Conservation (phyloP, 2,888 invertebrate genomes). For the Leptinotarsa peninsularis region DNA sequence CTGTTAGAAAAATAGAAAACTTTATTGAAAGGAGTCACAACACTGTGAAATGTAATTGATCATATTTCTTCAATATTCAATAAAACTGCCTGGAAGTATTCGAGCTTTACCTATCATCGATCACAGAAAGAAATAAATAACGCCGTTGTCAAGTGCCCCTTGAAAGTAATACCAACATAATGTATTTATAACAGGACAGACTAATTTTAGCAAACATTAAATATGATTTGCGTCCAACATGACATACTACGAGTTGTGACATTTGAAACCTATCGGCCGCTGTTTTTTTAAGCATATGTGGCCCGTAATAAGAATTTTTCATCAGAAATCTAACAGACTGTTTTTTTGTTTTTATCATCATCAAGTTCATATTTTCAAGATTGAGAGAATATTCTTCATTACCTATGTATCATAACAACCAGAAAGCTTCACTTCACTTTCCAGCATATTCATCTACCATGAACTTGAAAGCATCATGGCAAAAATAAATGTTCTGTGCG, state of each 20-base stretch:
- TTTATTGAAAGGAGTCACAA: too few relatives aligned
- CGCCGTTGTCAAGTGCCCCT: conserved; percentile 8
- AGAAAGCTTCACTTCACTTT: too few relatives aligned
- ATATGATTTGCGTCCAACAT: conserved; percentile 26
- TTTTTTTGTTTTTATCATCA: not conserved
- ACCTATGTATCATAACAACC: too few relatives aligned
- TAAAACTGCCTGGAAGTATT: not conserved
- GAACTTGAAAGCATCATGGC: too few relatives aligned
- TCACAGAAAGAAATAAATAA: conserved; percentile 4
- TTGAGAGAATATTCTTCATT: not conserved
- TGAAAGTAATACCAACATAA: conserved; percentile 6
- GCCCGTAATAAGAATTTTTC: not conserved
- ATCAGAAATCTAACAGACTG: not conserved
- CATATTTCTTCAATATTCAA: not conserved
- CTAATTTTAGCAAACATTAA: conserved; percentile 20
- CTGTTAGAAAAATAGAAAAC: too few relatives aligned
- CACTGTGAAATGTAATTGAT: too few relatives aligned
- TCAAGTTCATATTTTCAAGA: too few relatives aligned
- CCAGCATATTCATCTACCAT: too few relatives aligned
- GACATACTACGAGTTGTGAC: conserved; percentile 23
- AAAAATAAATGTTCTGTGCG: too few relatives aligned
- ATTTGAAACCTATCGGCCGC: conserved; percentile 16
- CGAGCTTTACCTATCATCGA: not conserved
- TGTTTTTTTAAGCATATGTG: conserved; percentile 14
- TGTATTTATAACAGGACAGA: conserved; percentile 14